Evolutionary conservation across 2,888 invertebrate species (phyloP).

Genomic region (Nemoura dubitans): DNA sequence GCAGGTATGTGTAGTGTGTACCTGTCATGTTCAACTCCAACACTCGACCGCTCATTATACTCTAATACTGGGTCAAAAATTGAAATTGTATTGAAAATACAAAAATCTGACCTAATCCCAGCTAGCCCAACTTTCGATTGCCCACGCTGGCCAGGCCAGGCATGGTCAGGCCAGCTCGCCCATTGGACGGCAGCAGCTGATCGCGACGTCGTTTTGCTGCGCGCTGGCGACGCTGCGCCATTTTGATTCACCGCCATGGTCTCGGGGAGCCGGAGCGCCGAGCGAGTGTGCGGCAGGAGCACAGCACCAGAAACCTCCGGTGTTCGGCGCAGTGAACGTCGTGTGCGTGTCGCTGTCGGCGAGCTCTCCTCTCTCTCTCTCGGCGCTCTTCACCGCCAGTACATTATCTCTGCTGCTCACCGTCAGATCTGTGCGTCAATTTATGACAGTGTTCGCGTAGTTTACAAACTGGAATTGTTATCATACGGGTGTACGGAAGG

Average conservation of each 20-base stretch:
- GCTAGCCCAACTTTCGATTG: too few species aligned
- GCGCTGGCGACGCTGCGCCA: neutral
- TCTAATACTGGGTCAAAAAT: too few species aligned
- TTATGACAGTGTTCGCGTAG: slow-evolving; percentile 15
- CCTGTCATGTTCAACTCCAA: too few species aligned
- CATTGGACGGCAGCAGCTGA: neutral
- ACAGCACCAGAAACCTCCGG: slow-evolving; percentile 5
- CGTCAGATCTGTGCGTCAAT: neutral
- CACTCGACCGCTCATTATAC: too few species aligned
- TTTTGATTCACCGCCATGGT: neutral
- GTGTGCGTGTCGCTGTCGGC: slow-evolving; percentile 19
- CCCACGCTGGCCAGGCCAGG: too few species aligned
- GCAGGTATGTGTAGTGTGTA: too few species aligned
- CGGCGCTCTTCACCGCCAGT: slow-evolving; percentile 18
- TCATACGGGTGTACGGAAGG: slow-evolving; percentile 14
- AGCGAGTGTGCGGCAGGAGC: neutral
- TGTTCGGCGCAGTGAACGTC: neutral
- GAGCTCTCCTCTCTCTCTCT: neutral
- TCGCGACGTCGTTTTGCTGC: neutral
- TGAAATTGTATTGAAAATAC: too few species aligned
- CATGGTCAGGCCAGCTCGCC: neutral
- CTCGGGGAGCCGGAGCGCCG: neutral
- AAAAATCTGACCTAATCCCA: too few species aligned
- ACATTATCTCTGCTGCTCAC: neutral
- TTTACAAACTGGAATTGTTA: slow-evolving; percentile 17